Conservation (phyloP, 1,140 invertebrate genomes). For the Achatina immaculata region DNA sequence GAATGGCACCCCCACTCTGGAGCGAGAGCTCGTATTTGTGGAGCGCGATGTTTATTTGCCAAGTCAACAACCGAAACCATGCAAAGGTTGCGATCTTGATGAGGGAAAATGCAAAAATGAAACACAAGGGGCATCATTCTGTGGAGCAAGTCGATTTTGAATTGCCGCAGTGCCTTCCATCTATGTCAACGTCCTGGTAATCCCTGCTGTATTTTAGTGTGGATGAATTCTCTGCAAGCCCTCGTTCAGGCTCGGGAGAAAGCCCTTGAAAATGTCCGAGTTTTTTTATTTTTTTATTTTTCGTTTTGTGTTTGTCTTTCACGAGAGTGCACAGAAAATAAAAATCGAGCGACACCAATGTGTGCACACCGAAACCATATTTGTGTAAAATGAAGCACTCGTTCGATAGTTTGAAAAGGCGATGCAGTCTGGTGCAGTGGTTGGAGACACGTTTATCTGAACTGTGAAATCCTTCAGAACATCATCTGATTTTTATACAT, state of each 20-base stretch:
- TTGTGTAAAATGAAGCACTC: neutral
- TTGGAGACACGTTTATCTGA: neutral
- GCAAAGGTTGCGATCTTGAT: constrained; percentile 14
- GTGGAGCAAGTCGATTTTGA: neutral
- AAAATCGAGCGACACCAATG: neutral
- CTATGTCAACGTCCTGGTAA: neutral
- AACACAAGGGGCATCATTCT: neutral
- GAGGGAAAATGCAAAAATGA: neutral
- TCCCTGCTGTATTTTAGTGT: neutral
- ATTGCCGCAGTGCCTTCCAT: neutral
- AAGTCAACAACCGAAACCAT: constrained; percentile 7
- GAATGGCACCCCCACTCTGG: neutral
- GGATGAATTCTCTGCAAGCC: neutral
- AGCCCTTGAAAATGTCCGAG: constrained; percentile 3
- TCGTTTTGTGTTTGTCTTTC: neutral
- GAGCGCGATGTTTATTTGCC: constrained; percentile 1
- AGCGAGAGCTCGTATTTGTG: neutral
- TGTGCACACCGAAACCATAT: constrained; percentile 2
- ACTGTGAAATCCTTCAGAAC: too few species aligned
- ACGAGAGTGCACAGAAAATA: neutral
- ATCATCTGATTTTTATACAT: too few species aligned
- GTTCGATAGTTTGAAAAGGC: neutral
- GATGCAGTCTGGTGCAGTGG: neutral
- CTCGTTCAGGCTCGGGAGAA: neutral
- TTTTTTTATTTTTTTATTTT: neutral